These are phyloP conservation scores for Spondyliosoma cantharus DNA, from an alignment of 2,797 vertebrate genomes.

Conservation along the genomic window DNA sequence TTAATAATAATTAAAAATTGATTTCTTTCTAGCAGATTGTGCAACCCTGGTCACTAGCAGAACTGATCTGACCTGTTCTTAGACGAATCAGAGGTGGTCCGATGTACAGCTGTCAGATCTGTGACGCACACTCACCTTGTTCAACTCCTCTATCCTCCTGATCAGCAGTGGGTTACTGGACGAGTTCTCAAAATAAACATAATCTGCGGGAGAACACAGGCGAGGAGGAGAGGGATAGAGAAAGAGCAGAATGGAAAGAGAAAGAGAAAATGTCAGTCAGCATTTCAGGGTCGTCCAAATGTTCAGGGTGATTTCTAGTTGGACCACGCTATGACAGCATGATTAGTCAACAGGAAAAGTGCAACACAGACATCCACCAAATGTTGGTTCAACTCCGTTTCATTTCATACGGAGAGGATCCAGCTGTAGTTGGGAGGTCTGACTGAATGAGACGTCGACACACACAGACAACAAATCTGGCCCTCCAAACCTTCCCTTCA, in stretches of 20 bases:
- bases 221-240: constrained; percentile 27
- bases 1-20: too few species aligned
- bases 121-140: constrained; percentile 82
- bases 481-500: constrained; percentile 52
- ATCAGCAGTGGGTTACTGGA: constrained; percentile 90
- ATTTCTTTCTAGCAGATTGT: too few species aligned
- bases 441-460: constrained; percentile 48
- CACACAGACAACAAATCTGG: constrained; percentile 27
- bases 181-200: constrained; percentile 90
- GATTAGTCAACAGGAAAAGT: constrained; percentile 46
- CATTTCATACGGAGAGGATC: constrained; percentile 59
- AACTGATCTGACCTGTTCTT: background rate
- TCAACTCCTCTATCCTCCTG: constrained; percentile 89
- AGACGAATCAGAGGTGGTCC: background rate
- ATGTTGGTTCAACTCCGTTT: constrained; percentile 54
- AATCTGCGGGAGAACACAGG: constrained; percentile 80
- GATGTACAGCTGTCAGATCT: background rate
- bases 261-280: constrained; percentile 46
- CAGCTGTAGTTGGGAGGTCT: constrained; percentile 55
- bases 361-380: constrained; percentile 47
- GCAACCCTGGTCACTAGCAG: background rate
- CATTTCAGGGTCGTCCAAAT: constrained; percentile 45
- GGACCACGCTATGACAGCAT: constrained; percentile 44
- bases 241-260: constrained; percentile 12
- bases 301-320: constrained; percentile 47